Base-by-base conservation (phyloP, 2,888 invertebrate species). In the Ctena decussata region DNA sequence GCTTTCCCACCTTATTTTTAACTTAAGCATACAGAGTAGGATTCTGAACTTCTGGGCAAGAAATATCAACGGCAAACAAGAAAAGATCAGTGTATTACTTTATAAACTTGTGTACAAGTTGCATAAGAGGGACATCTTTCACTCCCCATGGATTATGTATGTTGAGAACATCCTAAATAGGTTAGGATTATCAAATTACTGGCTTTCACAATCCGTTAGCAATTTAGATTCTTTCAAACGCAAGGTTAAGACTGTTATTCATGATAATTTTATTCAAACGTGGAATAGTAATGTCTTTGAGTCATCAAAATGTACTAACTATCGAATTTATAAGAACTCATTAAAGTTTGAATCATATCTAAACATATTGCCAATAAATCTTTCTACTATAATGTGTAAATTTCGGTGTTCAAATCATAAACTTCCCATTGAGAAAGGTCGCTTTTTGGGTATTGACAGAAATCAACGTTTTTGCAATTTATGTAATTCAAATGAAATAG, bases 71-170 rank as follows among this genome's bases (percentile, higher is more conserved):
- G 37, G 39, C 27, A 76, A 60, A 41, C 24, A 3, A 39, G 76
- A 76, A 27, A 60, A 76, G 37, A 41, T 65, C 24, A 27, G 30
- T 27, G 30, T 21, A n/a, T 24, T 76, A 32, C 27, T 76, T 32
- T 76, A 60, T 30, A 76, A 60, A 39, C 41, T 76, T 18, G 11
- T 57, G 1, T 37, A 46, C 49, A 49, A 73, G 49, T 24, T 73
- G 12, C 32, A 73, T 30, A 57, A 27, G 46, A n/a, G 35, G 41
- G 35, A 65, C 35, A 30, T 76, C 0, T 60, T 41, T 27, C 39
- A 76, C 12, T 41, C 41, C 0, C 39, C 39, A 24, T 76, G 41
- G 76, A 76, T 60, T 21, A 27, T 15, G 6, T 60, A 60, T 60
- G 65, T 76, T 39, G 12, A 76, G 27, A 24, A 15, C 12, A 41